These are phyloP conservation scores for Rhipidura dahli DNA, from an alignment of 2,113 vertebrate genomes.

Conservation along the genomic window DNA sequence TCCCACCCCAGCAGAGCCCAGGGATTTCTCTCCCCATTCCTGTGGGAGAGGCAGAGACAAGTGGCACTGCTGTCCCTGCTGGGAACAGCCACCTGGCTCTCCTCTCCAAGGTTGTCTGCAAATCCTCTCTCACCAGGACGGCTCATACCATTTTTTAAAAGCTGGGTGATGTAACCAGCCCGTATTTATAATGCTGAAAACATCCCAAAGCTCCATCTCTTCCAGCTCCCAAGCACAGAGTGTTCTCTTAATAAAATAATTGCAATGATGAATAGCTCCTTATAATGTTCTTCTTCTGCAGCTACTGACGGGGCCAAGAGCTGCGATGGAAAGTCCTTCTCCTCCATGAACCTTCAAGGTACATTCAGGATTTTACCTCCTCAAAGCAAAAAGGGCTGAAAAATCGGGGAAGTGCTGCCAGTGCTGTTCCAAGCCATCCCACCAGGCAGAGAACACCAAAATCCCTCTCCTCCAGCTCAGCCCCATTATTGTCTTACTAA, in stretches of 20 bases:
- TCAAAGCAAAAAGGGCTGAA: background rate
- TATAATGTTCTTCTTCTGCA: conserved; percentile 18
- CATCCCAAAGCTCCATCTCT: conserved; percentile 53
- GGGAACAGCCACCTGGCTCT: background rate
- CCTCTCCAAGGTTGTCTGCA: conserved; percentile 22
- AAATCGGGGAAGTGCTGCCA: background rate
- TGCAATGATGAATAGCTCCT: conserved; percentile 61
- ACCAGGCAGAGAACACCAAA: background rate
- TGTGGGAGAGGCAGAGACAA: background rate
- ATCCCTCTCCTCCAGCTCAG: background rate
- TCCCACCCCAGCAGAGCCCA: background rate
- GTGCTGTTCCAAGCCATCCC: background rate
- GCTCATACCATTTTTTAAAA: conserved; percentile 2
- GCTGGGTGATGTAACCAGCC: conserved; percentile 45
- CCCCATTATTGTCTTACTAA: background rate
- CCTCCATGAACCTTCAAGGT: background rate
- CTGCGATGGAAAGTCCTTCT: background rate
- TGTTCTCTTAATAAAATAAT: conserved; percentile 66
- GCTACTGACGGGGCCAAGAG: conserved; percentile 28
- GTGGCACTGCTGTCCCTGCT: background rate
- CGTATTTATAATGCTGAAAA: conserved; percentile 63
- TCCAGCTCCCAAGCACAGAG: conserved; percentile 56
- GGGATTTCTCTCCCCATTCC: background rate
- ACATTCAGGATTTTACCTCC: background rate
- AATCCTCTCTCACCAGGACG: background rate